Evolutionary conservation across 35 echinoderm and acorn worm species (phyloP).

Genomic region (Lytechinus variegatus): DNA sequence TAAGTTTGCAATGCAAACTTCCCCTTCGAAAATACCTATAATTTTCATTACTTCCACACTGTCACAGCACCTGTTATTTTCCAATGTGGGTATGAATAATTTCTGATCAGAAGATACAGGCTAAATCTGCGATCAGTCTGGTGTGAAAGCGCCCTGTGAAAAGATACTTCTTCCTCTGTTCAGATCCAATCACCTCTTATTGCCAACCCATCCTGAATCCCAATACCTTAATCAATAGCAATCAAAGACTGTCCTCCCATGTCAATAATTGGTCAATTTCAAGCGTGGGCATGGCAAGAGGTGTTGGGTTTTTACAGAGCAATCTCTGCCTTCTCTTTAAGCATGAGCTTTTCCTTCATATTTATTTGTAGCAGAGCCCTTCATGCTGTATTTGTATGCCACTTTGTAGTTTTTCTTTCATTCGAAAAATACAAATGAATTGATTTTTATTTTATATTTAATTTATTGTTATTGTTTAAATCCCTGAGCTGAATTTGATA

Average conservation of each 20-base stretch:
- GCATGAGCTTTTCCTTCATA: background rate
- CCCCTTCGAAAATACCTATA: too few relatives aligned
- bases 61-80: too few relatives aligned
- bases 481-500: background rate
- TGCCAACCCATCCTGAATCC: background rate
- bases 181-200: background rate
- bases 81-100: too few relatives aligned
- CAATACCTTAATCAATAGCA: constrained; percentile 5
- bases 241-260: background rate
- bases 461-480: background rate
- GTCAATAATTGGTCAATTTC: background rate
- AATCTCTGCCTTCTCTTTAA: background rate
- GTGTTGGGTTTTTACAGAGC: background rate
- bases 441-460: background rate
- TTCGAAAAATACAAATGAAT: background rate
- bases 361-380: background rate
- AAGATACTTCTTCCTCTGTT: background rate
- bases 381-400: background rate
- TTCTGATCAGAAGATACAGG: too few relatives aligned
- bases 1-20: too few relatives aligned
- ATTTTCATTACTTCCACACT: too few relatives aligned
- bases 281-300: background rate
- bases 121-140: too few relatives aligned
- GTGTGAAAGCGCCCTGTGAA: background rate
- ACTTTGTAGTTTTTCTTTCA: background rate